Percentiles rank a stretch among this genome's conserved stretches.
These are phyloP conservation scores for Cynoglossus semilaevis DNA, from an alignment of 2,113 vertebrate genomes.

Conservation along the genomic window DNA sequence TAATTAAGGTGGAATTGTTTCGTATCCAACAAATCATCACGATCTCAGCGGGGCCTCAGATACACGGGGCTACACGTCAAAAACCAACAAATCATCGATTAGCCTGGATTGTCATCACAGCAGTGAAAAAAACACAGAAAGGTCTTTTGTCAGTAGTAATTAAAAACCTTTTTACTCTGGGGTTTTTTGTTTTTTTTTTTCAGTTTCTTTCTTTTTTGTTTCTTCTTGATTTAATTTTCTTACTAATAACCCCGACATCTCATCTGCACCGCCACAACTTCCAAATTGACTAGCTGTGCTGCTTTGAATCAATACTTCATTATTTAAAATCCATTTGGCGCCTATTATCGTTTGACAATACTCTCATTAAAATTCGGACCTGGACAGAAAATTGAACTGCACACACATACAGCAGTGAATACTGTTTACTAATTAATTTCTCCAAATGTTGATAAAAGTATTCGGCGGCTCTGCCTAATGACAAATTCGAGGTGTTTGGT, in stretches of 20 bases:
- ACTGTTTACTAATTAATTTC: conserved; percentile 8
- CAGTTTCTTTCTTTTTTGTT: conserved; percentile 16
- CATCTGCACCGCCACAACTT: conserved; percentile 31
- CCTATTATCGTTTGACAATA: conserved; percentile 43
- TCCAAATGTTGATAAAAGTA: neutral
- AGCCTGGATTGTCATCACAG: neutral
- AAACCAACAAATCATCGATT: conserved; percentile 66
- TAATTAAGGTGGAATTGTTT: conserved; percentile 50
- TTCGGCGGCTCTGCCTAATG: neutral
- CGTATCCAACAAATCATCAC: conserved; percentile 60
- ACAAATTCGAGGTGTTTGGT: neutral
- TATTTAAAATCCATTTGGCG: conserved; percentile 51
- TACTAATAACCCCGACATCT: conserved; percentile 8
- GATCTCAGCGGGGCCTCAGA: conserved; percentile 43
- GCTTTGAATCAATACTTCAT: conserved; percentile 47
- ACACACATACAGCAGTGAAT: conserved; percentile 3
- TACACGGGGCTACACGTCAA: conserved; percentile 52
- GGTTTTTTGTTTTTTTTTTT: conserved; percentile 14
- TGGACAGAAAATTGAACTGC: conserved; percentile 26
- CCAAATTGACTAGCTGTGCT: conserved; percentile 32
- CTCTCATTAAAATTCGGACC: conserved; percentile 41
- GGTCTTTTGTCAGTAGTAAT: conserved; percentile 19
- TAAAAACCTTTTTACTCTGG: conserved; percentile 31
- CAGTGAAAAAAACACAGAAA: conserved; percentile 12
- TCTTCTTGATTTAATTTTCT: neutral